A percentile compares a stretch with the other conserved stretches of the same genome.
Evolutionary conservation across 2,113 vertebrate species (phyloP).

Genomic region (Rhinichthys klamathensis): DNA sequence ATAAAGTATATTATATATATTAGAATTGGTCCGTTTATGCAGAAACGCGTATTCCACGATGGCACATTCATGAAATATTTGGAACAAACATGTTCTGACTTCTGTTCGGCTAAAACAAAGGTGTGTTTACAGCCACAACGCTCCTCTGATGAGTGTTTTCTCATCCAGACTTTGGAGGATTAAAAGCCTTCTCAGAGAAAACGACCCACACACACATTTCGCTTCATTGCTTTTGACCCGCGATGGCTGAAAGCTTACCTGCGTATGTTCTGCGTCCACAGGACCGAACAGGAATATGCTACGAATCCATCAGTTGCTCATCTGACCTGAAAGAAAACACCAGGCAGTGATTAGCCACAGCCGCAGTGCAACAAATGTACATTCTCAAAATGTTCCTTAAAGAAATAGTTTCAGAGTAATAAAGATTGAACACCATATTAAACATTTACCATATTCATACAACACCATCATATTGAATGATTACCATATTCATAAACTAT

Average conservation of each 20-base stretch:
- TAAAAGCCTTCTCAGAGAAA: not conserved
- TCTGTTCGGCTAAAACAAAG: not conserved
- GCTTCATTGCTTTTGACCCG: too few species aligned
- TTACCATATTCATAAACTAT: too few species aligned
- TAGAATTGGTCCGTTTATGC: not conserved
- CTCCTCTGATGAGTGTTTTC: not conserved
- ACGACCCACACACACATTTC: not conserved
- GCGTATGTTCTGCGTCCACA: not conserved
- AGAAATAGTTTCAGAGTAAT: too few species aligned
- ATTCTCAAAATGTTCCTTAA: not conserved
- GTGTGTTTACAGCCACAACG: not conserved
- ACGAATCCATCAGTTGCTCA: conserved; percentile 4
- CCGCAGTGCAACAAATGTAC: not conserved
- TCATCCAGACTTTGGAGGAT: not conserved
- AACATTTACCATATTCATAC: too few species aligned
- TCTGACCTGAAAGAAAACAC: not conserved
- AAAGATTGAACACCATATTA: too few species aligned
- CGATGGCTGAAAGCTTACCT: not conserved
- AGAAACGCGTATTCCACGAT: not conserved
- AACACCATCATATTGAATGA: too few species aligned
- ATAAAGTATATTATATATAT: too few species aligned
- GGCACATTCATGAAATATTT: not conserved
- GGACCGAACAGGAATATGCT: not conserved
- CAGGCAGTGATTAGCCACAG: not conserved
- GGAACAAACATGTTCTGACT: not conserved